A percentile compares a stretch with the other conserved stretches of the same genome.
phyloP scores from a whole-genome alignment of 2,113 vertebrate species.

The Sclerurus mexicanus region DNA sequence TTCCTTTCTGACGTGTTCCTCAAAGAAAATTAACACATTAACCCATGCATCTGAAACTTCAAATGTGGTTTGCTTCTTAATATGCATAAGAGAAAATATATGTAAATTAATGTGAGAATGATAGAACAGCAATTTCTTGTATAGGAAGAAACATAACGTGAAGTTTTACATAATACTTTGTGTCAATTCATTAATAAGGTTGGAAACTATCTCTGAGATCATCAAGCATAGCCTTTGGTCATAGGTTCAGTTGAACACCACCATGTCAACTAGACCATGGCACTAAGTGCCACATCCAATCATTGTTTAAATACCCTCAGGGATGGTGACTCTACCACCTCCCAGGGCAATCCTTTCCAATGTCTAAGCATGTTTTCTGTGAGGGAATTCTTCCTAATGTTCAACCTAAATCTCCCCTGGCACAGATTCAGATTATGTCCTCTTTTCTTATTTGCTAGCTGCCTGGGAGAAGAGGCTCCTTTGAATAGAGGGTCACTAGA shows the following conservation, averaged over 20 bases:
- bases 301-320: neutral
- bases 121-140: neutral
- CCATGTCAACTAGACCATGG: neutral
- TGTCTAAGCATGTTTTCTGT: neutral
- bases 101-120: neutral
- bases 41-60: neutral
- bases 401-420: neutral
- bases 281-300: rapidly evolving
- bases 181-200: neutral
- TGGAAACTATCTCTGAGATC: neutral
- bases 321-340: rapidly evolving
- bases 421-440: neutral
- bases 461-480: neutral
- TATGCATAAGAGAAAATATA: neutral
- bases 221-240: neutral
- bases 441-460: neutral
- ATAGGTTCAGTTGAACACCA: neutral
- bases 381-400: neutral
- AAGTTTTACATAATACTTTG: neutral
- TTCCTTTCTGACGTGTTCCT: neutral
- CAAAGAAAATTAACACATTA: neutral
- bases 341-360: neutral
- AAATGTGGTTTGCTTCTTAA: neutral
- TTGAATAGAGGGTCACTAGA: neutral
- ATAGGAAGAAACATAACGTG: neutral